Conservation (phyloP, 2,797 vertebrate genomes). For the Alectoris magna region DNA sequence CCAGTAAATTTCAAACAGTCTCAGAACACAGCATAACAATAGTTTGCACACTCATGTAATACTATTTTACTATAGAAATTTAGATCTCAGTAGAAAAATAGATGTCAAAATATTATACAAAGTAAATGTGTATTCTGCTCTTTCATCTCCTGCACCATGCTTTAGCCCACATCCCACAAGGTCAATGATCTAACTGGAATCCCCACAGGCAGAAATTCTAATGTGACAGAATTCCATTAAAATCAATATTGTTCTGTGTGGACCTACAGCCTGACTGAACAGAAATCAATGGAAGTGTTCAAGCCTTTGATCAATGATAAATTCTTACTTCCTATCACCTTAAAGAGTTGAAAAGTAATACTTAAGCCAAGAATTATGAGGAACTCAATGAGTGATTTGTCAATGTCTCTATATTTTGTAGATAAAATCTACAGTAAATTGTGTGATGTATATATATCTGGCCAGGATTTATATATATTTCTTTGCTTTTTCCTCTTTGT, state of each 20-base stretch:
- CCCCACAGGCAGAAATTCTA: not conserved
- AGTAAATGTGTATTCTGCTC: not conserved
- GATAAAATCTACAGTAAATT: not conserved
- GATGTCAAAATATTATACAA: not conserved
- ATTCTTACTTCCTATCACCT: not conserved
- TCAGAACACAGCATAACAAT: not conserved
- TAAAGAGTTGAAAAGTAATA: not conserved
- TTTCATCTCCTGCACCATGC: not conserved
- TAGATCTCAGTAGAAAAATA: not conserved
- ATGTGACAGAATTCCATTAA: not conserved
- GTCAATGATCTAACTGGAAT: not conserved
- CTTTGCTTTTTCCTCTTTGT: not conserved
- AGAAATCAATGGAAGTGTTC: not conserved
- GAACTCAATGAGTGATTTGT: not conserved
- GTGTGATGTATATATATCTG: not conserved
- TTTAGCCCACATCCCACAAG: no score
- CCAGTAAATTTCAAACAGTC: not conserved
- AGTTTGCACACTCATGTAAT: rapidly evolving
- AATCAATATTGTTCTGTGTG: not conserved
- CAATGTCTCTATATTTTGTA: not conserved
- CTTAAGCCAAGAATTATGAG: not conserved
- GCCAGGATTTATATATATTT: not conserved
- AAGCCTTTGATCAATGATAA: not conserved
- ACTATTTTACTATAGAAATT: not conserved
- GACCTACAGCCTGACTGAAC: not conserved